Base-by-base conservation (phyloP, 2,888 invertebrate species). In the Pseudococcus viburni region DNA sequence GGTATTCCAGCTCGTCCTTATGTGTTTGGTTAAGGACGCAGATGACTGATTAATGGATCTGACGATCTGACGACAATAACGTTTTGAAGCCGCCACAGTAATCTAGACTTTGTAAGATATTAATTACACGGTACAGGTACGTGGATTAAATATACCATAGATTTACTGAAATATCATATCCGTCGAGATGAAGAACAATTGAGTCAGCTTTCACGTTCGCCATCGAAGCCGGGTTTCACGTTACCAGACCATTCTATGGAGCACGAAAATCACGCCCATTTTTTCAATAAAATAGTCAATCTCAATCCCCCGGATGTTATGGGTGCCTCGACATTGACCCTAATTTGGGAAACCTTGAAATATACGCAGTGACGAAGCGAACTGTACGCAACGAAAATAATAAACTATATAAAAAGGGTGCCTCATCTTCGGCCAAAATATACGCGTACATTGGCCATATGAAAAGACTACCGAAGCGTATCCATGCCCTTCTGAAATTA, bases 271-370 rank as follows among this genome's bases (percentile, higher is more conserved):
- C 42, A 73, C 73, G 73, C 73, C 73, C 73, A 46, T 46, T 77
- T 77, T 33, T 77, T 42, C 33, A 12, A 83, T 12, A 46, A 83
- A 83, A 59, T n/a, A 59, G 6, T 59, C 59, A 17, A n/a, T 59
- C 59, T 59, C 59, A 64, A 64, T 64, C 64, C 64, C 33, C 80
- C 80, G 80, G 80, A 83, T 83, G 46, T 46, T 42, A 9, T 77
- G 33, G 22, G 46, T 19, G 46, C 80, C 80, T 83, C 80, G 80
- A 83, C 80, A 83, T 46, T 83, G 80, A 83, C 80, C 80, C 80
- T 83, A 83, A 83, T 83, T 83, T 83, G 80, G 80, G 80, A 83
- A 83, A 83, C 80, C 80, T 83, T 83, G 80, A 83, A 83, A 83
- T 83, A 83, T 83, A 46, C 80, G 33, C 46, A 12, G 19, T 12